Evolutionary conservation across 2,113 vertebrate species (phyloP).

Genomic region (Hemibagrus wyckioides): DNA sequence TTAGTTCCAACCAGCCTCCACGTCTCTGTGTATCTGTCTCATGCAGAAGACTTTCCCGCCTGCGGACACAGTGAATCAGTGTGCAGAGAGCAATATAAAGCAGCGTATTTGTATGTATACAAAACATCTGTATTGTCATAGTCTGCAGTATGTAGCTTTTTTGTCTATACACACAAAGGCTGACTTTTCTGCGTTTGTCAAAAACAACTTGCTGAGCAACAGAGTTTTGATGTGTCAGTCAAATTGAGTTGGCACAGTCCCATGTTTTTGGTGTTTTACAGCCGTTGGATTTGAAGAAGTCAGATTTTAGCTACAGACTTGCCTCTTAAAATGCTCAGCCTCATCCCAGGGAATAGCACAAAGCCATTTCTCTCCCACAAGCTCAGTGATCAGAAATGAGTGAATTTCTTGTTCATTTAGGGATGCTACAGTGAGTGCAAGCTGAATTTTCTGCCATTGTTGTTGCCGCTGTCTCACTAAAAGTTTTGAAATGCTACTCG

Average conservation of each 20-base stretch:
- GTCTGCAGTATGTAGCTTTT: not conserved
- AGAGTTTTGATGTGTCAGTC: not conserved
- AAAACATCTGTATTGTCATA: not conserved
- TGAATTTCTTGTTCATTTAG: not conserved
- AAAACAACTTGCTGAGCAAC: not conserved
- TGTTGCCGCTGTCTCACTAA: not conserved
- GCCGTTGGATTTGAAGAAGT: not conserved
- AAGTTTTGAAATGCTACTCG: not conserved
- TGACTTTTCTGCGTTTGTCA: too few species aligned
- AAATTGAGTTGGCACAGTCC: not conserved
- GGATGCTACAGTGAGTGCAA: not conserved
- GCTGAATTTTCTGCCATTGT: not conserved
- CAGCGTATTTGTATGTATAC: too few species aligned
- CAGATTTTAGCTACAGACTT: not conserved
- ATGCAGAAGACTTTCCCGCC: too few species aligned
- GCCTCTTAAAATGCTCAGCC: not conserved
- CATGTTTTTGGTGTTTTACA: not conserved
- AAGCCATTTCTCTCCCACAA: not conserved
- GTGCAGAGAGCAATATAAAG: too few species aligned
- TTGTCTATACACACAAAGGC: too few species aligned
- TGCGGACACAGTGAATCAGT: too few species aligned
- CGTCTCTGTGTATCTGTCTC: too few species aligned
- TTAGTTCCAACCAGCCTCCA: too few species aligned
- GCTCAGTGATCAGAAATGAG: not conserved
- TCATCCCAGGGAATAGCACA: not conserved